A percentile compares a stretch with the other conserved stretches of the same genome.
phyloP scores from a whole-genome alignment of 2,113 vertebrate genomes.

The Cygnus atratus region DNA sequence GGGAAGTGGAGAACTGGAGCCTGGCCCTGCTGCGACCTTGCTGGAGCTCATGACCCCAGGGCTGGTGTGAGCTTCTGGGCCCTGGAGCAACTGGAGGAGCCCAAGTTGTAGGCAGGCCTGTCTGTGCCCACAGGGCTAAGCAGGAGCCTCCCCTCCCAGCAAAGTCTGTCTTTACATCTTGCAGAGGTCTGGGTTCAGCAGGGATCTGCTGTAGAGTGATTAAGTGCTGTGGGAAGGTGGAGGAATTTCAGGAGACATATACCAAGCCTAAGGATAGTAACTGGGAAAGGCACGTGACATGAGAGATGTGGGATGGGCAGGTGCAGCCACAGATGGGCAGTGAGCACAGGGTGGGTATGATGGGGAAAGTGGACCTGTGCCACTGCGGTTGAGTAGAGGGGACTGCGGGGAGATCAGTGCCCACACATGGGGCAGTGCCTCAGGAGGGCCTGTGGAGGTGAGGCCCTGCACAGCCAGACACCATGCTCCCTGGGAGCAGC shows the following conservation, averaged over 20 bases:
- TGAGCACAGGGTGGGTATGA: background rate
- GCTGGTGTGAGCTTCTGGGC: too few species aligned
- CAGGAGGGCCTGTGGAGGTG: background rate
- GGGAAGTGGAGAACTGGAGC: background rate
- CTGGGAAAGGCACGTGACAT: background rate
- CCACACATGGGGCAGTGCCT: background rate
- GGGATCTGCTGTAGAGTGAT: background rate
- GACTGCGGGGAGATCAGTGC: background rate
- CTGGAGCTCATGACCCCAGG: rapidly evolving
- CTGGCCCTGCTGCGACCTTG: rapidly evolving
- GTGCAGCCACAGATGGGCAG: background rate
- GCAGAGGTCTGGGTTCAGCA: background rate
- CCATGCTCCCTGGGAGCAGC: background rate
- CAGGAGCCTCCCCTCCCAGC: background rate
- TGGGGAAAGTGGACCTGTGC: background rate
- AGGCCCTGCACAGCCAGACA: background rate
- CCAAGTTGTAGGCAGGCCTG: background rate
- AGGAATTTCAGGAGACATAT: background rate
- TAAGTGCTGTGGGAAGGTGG: background rate
- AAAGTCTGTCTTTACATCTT: background rate
- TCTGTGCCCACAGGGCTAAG: too few species aligned
- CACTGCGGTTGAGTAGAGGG: background rate
- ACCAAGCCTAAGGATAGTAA: background rate
- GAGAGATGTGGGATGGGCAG: background rate
- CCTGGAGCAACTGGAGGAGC: background rate